Conservation (phyloP, 2,113 vertebrate species). For the Carassius gibelio region DNA sequence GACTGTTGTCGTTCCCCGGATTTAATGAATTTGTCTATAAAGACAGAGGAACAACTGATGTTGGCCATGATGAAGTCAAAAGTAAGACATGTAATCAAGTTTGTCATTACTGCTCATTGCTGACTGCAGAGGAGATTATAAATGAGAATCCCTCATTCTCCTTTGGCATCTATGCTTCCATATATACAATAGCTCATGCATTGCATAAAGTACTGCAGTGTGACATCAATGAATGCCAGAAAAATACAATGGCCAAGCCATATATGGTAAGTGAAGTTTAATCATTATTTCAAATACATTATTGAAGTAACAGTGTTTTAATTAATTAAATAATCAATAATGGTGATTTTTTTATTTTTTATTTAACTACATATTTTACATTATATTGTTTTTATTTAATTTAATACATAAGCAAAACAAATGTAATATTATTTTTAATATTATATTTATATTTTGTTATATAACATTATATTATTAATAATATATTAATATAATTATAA, state of each 20-base stretch:
- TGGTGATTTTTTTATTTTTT: too few species aligned
- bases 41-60: neutral
- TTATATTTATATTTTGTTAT: too few species aligned
- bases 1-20: conserved; percentile 44
- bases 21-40: conserved; percentile 67
- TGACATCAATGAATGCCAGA: conserved; percentile 63
- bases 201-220: conserved; percentile 72
- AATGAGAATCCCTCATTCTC: conserved; percentile 50
- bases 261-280: conserved; percentile 72
- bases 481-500: too few species aligned
- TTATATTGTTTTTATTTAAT: too few species aligned
- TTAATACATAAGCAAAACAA: too few species aligned
- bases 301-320: too few species aligned
- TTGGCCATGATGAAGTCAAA: neutral
- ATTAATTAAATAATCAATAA: too few species aligned
- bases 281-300: too few species aligned
- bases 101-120: conserved; percentile 62
- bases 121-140: conserved; percentile 18
- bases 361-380: too few species aligned
- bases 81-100: conserved; percentile 66
- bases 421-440: too few species aligned
- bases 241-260: conserved; percentile 68
- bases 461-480: too few species aligned
- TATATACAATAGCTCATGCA: too few species aligned
- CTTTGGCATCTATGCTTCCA: conserved; percentile 70